These are phyloP conservation scores for Dicaeum eximium DNA, from an alignment of 2,113 vertebrate genomes.

Conservation along the genomic window DNA sequence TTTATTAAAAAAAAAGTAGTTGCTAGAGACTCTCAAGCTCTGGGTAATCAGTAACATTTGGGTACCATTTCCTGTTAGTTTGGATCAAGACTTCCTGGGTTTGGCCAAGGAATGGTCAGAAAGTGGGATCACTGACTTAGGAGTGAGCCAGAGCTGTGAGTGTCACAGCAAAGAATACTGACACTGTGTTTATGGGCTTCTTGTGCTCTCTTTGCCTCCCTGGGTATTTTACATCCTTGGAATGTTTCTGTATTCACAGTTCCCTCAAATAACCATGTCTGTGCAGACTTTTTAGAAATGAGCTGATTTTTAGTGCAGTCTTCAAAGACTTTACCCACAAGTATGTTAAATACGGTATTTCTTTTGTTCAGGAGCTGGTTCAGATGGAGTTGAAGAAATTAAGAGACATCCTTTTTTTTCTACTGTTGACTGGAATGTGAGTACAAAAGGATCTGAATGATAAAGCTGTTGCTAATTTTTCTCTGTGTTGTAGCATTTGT, in stretches of 20 bases:
- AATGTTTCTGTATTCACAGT: not conserved
- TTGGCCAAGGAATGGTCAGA: not conserved
- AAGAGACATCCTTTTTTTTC: slow-evolving; percentile 96
- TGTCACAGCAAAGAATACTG: not conserved
- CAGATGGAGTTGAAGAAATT: slow-evolving; percentile 97
- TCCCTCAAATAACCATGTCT: not conserved
- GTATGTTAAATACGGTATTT: not conserved
- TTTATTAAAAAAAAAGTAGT: not conserved
- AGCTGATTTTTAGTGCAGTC: not conserved
- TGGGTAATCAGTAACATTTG: not conserved
- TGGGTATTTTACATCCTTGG: not conserved
- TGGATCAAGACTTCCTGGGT: not conserved
- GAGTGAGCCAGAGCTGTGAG: not conserved
- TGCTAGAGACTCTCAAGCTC: not conserved
- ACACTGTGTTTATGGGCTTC: not conserved
- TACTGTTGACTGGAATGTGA: slow-evolving; percentile 98
- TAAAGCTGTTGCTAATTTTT: not conserved
- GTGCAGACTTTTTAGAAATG: not conserved
- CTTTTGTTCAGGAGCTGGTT: slow-evolving; percentile 82
- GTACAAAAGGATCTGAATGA: slow-evolving; percentile 34
- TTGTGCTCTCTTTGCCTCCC: not conserved
- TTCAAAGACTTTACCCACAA: not conserved
- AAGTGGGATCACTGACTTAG: not conserved
- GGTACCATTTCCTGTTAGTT: not conserved
- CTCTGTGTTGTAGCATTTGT: not conserved